These are phyloP conservation scores for Helicoverpa assulta DNA, from an alignment of 2,888 invertebrate genomes.

Conservation along the genomic window DNA sequence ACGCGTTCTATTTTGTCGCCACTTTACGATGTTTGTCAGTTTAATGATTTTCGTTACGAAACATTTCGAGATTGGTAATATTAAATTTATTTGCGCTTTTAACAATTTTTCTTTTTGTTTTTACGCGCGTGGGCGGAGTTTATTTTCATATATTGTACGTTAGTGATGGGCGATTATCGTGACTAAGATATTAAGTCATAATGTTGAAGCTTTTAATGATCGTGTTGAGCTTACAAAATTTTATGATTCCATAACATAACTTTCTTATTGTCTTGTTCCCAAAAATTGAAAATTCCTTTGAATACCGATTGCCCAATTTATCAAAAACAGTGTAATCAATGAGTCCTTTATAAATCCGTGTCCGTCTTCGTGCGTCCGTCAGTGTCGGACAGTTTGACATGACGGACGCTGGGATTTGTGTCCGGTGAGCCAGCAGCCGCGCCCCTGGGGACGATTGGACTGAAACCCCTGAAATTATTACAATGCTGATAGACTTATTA, in stretches of 20 bases:
- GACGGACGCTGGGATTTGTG: conserved; percentile 55
- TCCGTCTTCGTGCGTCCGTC: conserved; percentile 39
- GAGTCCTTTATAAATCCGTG: conserved; percentile 40
- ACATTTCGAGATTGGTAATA: conserved; percentile 78
- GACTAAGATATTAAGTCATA: conserved; percentile 59
- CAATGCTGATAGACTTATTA: conserved; percentile 37
- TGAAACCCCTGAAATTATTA: conserved; percentile 37
- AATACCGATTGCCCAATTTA: conserved; percentile 26
- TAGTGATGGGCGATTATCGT: conserved; percentile 61
- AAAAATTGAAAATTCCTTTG: too few relatives aligned
- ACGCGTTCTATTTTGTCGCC: conserved; percentile 86
- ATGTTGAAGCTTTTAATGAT: conserved; percentile 62
- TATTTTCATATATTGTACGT: conserved; percentile 57
- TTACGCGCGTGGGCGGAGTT: conserved; percentile 49
- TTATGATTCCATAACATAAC: conserved; percentile 50
- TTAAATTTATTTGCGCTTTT: conserved; percentile 77
- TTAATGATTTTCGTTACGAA: conserved; percentile 84
- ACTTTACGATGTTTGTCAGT: conserved; percentile 88
- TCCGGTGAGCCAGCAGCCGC: conserved; percentile 37
- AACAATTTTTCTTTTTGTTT: conserved; percentile 68
- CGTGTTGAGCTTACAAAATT: conserved; percentile 47
- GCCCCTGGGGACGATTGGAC: conserved; percentile 50
- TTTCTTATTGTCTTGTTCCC: conserved; percentile 4
- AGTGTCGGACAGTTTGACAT: conserved; percentile 50
- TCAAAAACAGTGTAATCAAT: conserved; percentile 56